Conservation (phyloP, 2,113 vertebrate genomes). For the Catagonus wagneri region DNA sequence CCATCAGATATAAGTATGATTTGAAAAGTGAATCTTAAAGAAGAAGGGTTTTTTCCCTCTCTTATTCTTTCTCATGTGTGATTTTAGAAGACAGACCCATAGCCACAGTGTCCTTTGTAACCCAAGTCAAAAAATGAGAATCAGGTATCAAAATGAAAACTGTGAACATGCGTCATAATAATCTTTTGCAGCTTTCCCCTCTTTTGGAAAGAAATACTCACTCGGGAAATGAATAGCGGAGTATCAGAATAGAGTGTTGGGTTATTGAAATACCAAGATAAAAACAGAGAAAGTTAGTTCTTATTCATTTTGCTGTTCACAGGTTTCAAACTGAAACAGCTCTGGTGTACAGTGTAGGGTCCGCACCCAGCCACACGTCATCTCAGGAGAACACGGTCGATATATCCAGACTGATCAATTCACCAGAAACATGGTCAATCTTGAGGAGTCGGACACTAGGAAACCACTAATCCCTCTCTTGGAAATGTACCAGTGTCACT, state of each 20-base stretch:
- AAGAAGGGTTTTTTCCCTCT: background rate
- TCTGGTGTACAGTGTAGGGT: rapidly evolving
- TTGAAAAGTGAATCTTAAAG: slow-evolving; percentile 19
- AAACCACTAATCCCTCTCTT: background rate
- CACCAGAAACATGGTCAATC: background rate
- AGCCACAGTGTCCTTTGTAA: background rate
- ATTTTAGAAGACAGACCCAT: background rate
- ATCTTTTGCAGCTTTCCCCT: background rate
- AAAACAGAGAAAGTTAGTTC: background rate
- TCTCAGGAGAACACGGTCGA: background rate
- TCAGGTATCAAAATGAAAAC: slow-evolving; percentile 38
- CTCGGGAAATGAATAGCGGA: slow-evolving; percentile 1
- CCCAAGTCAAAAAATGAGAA: slow-evolving; percentile 37
- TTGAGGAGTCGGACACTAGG: background rate
- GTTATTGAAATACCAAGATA: background rate
- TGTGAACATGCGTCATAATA: background rate
- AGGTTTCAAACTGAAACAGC: background rate
- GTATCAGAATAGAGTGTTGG: background rate
- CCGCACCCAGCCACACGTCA: background rate
- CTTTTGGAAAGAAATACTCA: slow-evolving; percentile 34
- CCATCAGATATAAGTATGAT: background rate
- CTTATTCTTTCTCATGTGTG: background rate
- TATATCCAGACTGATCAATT: background rate
- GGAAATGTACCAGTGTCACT: background rate
- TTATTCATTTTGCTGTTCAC: background rate